Base-by-base conservation (phyloP, 2,113 vertebrate genomes). In the Cacatua alba region DNA sequence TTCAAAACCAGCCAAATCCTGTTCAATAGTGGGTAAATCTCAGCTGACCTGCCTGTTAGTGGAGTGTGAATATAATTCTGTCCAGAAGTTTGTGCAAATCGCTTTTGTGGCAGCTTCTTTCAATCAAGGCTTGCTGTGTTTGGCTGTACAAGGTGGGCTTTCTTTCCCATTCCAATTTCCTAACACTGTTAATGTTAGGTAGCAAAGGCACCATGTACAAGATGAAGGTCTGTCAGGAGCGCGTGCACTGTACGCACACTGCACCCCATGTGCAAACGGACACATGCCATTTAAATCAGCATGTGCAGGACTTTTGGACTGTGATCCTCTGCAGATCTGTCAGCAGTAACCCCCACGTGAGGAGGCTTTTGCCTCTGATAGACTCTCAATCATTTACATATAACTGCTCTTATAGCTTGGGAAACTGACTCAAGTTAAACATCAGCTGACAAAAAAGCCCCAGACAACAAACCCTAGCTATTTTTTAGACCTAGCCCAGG, bases 161-260 rank as follows among this genome's bases (percentile, higher is more conserved):
- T 52, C 39, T 51, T 65, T 77, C 52, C n/a, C 10, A 9, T 3
- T 68, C 29, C 2, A 10, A 19, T 24, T 35, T 59, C 33, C 21
- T 59, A n/a, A 24, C 33, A 35, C 21, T 59, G 7, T 51, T 67
- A 77, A 51, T 5, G 6, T n/a, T 33, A 39, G 57, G 35, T 65
- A 92, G 44, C 52, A 60, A 51, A 60, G 53, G 57, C 39, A 67
- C 11, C 8, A 37, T 8, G 33, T 6, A n/a, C 4, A 37, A 23
- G 9, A 37, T 64, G 49, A 21, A 69, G 23, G 11, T 41, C 16
- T 17, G 44, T 39, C 17, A 68, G 39, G 28, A 23, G 21, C 2
- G 7, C 0, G 1, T 41, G 21, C 6, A 3, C 29, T 29, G 53
- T 31, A 37, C 0, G 0, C 0, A 1, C 4, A 3, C n/a, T 52